phyloP scores from a whole-genome alignment of 1,140 invertebrate species.

The Drosophila yakuba region DNA sequence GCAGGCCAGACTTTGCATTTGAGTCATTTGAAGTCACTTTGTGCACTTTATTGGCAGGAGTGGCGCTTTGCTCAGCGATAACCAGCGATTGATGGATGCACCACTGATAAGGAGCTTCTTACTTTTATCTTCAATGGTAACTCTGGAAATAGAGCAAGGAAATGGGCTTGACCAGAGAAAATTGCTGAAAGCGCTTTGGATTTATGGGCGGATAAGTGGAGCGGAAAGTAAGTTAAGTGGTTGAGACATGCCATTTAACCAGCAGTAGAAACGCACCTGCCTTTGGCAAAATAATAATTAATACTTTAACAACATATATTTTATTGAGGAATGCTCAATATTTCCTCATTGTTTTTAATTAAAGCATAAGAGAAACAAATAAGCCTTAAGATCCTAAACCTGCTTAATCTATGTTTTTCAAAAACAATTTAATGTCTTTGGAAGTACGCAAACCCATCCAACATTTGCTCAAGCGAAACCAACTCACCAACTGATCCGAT shows the following conservation, averaged over 20 bases:
- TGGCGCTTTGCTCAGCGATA: constrained; percentile 43
- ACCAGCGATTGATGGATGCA: constrained; percentile 14
- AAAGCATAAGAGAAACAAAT: too few relatives aligned
- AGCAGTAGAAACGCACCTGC: too few relatives aligned
- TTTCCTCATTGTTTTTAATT: too few relatives aligned
- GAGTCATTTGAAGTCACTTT: constrained; percentile 61
- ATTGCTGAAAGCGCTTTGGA: neutral
- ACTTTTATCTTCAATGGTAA: constrained; percentile 3
- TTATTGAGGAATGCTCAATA: too few relatives aligned
- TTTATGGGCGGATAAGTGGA: constrained; percentile 5
- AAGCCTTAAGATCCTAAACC: too few relatives aligned
- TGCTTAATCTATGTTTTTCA: neutral
- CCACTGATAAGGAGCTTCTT: constrained; percentile 5
- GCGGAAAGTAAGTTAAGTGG: neutral
- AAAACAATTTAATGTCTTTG: too few relatives aligned
- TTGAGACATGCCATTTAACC: too few relatives aligned
- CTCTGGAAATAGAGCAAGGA: neutral
- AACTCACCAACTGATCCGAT: constrained; percentile 1
- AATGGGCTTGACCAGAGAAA: neutral
- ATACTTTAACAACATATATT: neutral
- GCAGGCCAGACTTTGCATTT: constrained; percentile 23
- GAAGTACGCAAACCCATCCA: neutral
- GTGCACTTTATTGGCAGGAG: constrained; percentile 39
- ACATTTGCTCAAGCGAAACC: neutral
- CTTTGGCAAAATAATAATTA: neutral